A percentile compares a stretch with the other conserved stretches of the same genome.
These are phyloP conservation scores for Crax fasciolata DNA, from an alignment of 2,797 vertebrate genomes.

Conservation along the genomic window DNA sequence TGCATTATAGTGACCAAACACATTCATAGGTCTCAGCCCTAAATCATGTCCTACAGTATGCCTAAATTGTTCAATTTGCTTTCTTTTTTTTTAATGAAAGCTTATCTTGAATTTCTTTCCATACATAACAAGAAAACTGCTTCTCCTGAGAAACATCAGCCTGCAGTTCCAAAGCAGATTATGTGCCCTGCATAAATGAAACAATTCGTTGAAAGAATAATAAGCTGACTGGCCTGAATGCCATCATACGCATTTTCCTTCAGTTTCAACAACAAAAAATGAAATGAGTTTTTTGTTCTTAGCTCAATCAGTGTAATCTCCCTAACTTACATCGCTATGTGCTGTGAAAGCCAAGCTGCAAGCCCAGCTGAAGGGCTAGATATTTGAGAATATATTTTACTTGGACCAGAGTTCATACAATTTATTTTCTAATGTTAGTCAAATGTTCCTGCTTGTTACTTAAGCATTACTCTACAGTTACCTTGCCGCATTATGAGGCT, in stretches of 20 bases:
- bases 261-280: constrained; percentile 42
- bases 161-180: constrained; percentile 44
- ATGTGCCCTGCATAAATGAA: constrained; percentile 36
- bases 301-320: constrained; percentile 62
- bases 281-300: constrained; percentile 63
- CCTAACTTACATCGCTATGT: constrained; percentile 44
- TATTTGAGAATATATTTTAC: constrained; percentile 76
- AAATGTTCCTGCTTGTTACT: constrained; percentile 70
- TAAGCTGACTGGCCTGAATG: constrained; percentile 42
- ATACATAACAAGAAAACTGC: constrained; percentile 24
- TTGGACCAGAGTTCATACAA: constrained; percentile 72
- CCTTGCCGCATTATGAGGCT: constrained; percentile 76
- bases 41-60: neutral
- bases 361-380: constrained; percentile 71
- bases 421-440: constrained; percentile 75
- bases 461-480: constrained; percentile 73
- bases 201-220: constrained; percentile 65
- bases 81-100: constrained; percentile 34
- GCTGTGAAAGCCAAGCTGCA: constrained; percentile 77
- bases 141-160: constrained; percentile 12
- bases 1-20: neutral
- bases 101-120: constrained; percentile 62
- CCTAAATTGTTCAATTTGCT: constrained; percentile 41
- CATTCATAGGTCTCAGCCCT: constrained; percentile 13
- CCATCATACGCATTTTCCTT: constrained; percentile 49